Conservation (phyloP, 1,140 invertebrate species). For the Sycophila sp. region DNA sequence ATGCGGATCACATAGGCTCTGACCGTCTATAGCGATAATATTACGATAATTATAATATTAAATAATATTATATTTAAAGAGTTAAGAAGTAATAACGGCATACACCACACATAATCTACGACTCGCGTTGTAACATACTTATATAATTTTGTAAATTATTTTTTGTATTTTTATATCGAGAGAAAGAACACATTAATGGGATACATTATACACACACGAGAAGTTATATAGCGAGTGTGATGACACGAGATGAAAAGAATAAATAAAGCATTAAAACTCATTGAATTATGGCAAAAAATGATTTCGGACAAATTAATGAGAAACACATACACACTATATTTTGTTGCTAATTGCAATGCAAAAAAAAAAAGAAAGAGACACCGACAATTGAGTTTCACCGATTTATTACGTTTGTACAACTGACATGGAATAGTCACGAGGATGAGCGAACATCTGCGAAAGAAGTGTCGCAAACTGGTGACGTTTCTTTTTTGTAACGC, state of each 20-base stretch:
- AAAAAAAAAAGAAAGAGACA: too few relatives aligned
- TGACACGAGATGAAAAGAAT: slow-evolving; percentile 28
- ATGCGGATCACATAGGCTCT: slow-evolving; percentile 36
- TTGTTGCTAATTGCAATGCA: slow-evolving; percentile 2
- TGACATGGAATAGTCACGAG: slow-evolving; percentile 5
- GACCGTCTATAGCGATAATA: slow-evolving; percentile 36
- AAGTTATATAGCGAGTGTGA: slow-evolving; percentile 36
- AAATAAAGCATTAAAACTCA: slow-evolving; percentile 37
- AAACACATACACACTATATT: slow-evolving; percentile 1
- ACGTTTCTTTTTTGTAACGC: slow-evolving; percentile 17
- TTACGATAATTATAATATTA: slow-evolving; percentile 36
- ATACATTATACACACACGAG: slow-evolving; percentile 41
- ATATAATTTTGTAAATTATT: slow-evolving; percentile 51
- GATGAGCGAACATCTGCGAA: slow-evolving; percentile 3
- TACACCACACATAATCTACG: slow-evolving; percentile 33
- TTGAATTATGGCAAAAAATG: slow-evolving; percentile 32
- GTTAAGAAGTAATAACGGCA: slow-evolving; percentile 25
- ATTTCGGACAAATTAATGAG: slow-evolving; percentile 13
- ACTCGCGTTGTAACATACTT: slow-evolving; percentile 43
- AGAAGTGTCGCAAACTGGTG: neutral
- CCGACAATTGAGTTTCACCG: neutral
- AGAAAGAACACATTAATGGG: slow-evolving; percentile 36
- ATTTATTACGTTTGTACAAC: slow-evolving; percentile 16
- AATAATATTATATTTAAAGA: slow-evolving; percentile 36
- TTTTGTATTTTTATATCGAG: slow-evolving; percentile 51